Conservation (phyloP, 2,113 vertebrate genomes). For the Otolemur garnettii region DNA sequence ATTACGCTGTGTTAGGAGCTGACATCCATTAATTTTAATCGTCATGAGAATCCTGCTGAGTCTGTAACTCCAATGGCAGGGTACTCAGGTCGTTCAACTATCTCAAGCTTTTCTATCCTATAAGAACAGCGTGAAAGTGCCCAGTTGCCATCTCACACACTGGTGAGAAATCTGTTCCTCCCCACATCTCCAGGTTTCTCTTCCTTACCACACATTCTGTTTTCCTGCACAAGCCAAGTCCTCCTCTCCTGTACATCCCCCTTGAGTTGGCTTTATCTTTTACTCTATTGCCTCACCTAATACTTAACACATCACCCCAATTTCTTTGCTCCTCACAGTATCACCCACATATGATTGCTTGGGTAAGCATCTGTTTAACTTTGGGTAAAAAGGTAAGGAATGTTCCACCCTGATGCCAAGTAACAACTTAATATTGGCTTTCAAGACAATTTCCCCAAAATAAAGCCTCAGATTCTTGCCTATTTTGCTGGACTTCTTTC, state of each 20-base stretch:
- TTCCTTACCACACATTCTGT: not conserved
- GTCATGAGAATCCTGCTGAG: slow-evolving; percentile 44
- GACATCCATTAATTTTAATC: slow-evolving; percentile 19
- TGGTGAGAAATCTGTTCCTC: not conserved
- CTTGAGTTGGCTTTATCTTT: not conserved
- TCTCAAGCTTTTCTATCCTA: not conserved
- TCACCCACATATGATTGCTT: not conserved
- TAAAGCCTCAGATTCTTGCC: not conserved
- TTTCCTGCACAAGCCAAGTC: not conserved
- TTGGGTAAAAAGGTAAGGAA: not conserved
- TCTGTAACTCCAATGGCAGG: not conserved
- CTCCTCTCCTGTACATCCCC: not conserved
- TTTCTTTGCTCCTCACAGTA: not conserved
- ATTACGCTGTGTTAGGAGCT: slow-evolving; percentile 9
- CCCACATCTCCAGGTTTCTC: not conserved
- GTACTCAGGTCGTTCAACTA: not conserved
- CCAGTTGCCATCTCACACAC: not conserved
- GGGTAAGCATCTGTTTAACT: not conserved
- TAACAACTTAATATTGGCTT: not conserved
- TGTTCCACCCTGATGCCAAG: not conserved
- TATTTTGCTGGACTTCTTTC: not conserved
- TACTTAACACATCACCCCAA: too few relatives aligned
- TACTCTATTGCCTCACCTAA: not conserved
- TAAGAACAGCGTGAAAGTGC: not conserved
- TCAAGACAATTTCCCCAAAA: not conserved